Evolutionary conservation across 1,140 invertebrate genomes (phyloP).

Genomic region (Dolichoris vasculosae): DNA sequence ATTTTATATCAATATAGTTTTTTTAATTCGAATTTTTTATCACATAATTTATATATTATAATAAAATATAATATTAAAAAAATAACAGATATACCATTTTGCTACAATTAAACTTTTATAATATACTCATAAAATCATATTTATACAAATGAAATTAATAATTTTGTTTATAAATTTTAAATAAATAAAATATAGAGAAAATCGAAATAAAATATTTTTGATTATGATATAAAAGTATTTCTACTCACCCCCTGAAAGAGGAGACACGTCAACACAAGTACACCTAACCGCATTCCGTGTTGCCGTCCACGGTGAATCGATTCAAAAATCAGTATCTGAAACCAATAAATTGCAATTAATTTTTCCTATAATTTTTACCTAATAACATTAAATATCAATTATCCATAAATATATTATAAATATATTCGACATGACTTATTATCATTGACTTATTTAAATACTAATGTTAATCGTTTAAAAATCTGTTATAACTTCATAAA

Average conservation of each 20-base stretch:
- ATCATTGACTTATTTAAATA: not conserved
- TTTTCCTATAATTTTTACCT: not conserved
- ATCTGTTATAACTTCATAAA: not conserved
- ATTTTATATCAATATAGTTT: too few relatives aligned
- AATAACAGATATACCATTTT: too few relatives aligned
- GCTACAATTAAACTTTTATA: too few relatives aligned
- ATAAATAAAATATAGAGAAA: not conserved
- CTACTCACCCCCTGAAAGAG: constrained; percentile 74
- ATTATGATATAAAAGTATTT: not conserved
- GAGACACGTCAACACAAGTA: constrained; percentile 72
- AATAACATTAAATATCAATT: not conserved
- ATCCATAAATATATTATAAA: too few relatives aligned
- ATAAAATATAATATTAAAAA: too few relatives aligned
- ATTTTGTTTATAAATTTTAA: too few relatives aligned
- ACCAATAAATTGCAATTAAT: not conserved
- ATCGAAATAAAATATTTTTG: not conserved
- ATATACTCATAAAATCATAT: too few relatives aligned
- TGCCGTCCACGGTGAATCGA: constrained; percentile 58
- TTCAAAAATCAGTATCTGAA: constrained; percentile 46
- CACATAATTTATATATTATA: too few relatives aligned
- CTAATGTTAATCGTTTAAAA: not conserved
- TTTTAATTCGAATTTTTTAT: too few relatives aligned
- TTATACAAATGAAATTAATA: too few relatives aligned
- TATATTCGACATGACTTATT: not conserved
- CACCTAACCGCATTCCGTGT: constrained; percentile 74